phyloP scores from a whole-genome alignment of 1,140 invertebrate genomes.

The Diachasma alloeum region DNA sequence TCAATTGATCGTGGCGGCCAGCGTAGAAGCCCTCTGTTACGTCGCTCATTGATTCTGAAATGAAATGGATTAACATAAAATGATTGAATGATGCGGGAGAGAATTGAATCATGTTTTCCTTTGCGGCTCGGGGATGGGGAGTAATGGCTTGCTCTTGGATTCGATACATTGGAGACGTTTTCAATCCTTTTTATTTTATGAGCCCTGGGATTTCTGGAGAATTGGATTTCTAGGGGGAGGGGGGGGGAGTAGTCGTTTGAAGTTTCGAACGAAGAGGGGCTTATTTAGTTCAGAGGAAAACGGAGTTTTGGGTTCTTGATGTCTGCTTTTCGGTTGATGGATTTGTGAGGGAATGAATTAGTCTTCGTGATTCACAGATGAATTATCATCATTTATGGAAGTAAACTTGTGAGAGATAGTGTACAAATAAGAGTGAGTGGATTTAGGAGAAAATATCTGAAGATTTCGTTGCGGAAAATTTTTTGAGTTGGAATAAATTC shows the following conservation, averaged over 20 bases:
- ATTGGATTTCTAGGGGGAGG: not conserved
- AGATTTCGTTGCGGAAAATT: too few species aligned
- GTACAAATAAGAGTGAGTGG: too few species aligned
- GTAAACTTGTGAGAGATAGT: too few species aligned
- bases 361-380: too few species aligned
- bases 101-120: not conserved
- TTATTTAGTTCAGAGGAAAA: not conserved
- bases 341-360: too few species aligned
- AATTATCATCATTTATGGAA: too few species aligned
- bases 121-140: not conserved
- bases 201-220: not conserved
- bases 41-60: conserved; percentile 81
- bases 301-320: not conserved
- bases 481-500: too few species aligned
- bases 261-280: not conserved
- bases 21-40: conserved; percentile 77
- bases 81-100: not conserved
- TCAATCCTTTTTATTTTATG: not conserved
- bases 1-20: conserved; percentile 73
- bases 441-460: too few species aligned
- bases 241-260: not conserved
- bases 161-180: not conserved
- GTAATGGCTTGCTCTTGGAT: not conserved
- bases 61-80: conserved; percentile 32
- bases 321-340: too few species aligned